These are phyloP conservation scores for Oasisia sp. DNA, from an alignment of 2,888 invertebrate species.

Conservation along the genomic window DNA sequence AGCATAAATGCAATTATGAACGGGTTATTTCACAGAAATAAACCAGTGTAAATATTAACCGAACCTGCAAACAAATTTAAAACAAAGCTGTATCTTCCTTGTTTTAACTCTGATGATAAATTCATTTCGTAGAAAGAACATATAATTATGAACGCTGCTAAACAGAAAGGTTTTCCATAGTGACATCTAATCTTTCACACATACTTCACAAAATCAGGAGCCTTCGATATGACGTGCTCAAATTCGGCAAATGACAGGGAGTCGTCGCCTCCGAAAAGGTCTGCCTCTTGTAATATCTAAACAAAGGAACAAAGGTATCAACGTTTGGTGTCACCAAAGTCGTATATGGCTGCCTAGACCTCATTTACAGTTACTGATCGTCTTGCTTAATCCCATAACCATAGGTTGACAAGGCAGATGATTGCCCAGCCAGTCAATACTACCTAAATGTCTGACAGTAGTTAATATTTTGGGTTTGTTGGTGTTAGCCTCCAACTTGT, in stretches of 20 bases:
- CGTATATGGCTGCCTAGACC: conserved; percentile 7
- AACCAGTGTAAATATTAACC: too few species aligned
- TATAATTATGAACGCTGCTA: not conserved
- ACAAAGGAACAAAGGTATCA: not conserved
- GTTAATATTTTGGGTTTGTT: too few species aligned
- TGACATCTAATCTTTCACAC: conserved; percentile 28
- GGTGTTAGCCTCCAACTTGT: too few species aligned
- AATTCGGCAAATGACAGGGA: conserved; percentile 65
- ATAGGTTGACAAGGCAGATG: too few species aligned
- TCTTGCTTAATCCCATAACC: too few species aligned
- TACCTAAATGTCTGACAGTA: too few species aligned
- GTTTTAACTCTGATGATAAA: not conserved
- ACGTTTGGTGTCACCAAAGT: conserved; percentile 44
- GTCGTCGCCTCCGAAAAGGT: conserved; percentile 61
- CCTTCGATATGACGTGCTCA: conserved; percentile 66
- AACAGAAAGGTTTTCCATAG: not conserved
- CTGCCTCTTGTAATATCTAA: conserved; percentile 55
- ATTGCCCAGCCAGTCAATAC: too few species aligned
- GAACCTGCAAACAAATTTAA: too few species aligned
- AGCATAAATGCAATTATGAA: too few species aligned
- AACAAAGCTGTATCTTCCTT: too few species aligned
- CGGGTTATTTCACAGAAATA: not conserved
- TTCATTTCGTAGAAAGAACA: not conserved
- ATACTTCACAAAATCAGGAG: conserved; percentile 65
- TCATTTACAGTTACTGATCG: too few species aligned